Base-by-base conservation (phyloP, 1,140 invertebrate species). In the Sipha flava region DNA sequence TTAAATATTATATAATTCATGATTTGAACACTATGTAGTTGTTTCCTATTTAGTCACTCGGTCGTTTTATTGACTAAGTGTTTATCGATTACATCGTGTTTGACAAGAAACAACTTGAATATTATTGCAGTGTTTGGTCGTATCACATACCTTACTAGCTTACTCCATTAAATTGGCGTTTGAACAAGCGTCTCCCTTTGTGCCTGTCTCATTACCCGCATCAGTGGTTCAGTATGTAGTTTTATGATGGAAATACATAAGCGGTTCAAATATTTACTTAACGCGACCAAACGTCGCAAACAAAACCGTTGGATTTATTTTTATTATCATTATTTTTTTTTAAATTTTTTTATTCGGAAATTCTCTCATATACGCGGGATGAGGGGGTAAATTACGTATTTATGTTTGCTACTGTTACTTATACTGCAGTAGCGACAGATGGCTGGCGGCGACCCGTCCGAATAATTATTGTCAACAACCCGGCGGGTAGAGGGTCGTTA, bases 401-500 rank as follows among this genome's bases (percentile, higher is more conserved):
- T 43, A 59, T 21, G 49, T 57, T 75, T 37, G 45, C 26, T 75
- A 75, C 47, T 49, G 29, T 73, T 49, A 62, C 16, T 7, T 34
- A 62, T 62, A 72, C 43, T 47, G 18, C 59, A 37, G n/a, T 64
- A 66, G 21, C 29, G 72, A 75, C 72, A 75, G 72, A 75, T 75
- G 72, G 72, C 49, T 54, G 16, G 31, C 47, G 72, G 29, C 45
- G 72, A 75, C 26, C 72, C 72, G 45, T 75, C 47, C 31, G 72
- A 75, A 75, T 75, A 75, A 75, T 75, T 75, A 75, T 75, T 75
- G 72, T 75, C 72, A 75, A 75, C 72, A 54, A 75, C 72, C 72
- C 47, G 72, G 49, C 72, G 72, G 72, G 18, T 31, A 34, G 31
- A 40, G 34, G 72, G 70, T 54, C 1, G 72, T 21, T 6, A 29